Base-by-base conservation (phyloP, 2,113 vertebrate species). In the Cygnus buccinator region DNA sequence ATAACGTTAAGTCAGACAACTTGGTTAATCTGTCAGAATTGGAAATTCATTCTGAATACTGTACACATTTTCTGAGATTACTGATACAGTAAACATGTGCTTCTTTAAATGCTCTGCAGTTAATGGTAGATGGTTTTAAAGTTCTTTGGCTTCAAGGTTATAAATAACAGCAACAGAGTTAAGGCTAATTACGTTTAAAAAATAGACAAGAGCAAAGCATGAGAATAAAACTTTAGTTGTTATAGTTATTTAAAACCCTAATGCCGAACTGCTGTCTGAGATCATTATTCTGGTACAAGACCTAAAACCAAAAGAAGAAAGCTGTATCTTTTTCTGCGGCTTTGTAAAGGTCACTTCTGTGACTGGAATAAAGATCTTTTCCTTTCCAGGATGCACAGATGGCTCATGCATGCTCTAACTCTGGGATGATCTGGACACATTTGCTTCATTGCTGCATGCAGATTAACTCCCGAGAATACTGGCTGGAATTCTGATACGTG, bases 101-200 rank as follows among this genome's bases (percentile, higher is more conserved):
- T 58, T 20, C 29, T 84, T 90, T 70, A 86, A 90, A 16, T 59
- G 23, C 80, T 90, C 57, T 73, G 44, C 37, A 70, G 3, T 80
- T 84, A 83, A 84, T 84, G 48, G n/a, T 89, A 61, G 84, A 35
- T 93, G 11, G 12, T 83, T 95, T 68, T 95, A 37, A 80, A 75
- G 11, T 78, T 87, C 41, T 79, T 82, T 84, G 83, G 37, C 44
- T 78, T 77, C 43, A 79, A 48, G n/a, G 22, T 65, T 77, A 35
- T 25, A 88, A 92, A 62, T 46, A 65, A 66, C 22, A 71, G 25
- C 23, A 35, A 37, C 55, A 0, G 6, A 89, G 12, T 73, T 43
- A 76, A 44, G 41, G 39, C 61, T 85, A 1, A 1, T 76, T 67
- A 10, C 52, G 29, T 71, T 94, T 83, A 76, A 9, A 37, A 73